Conservation (phyloP, 2,113 vertebrate genomes). For the Coryphaenoides rupestris region DNA sequence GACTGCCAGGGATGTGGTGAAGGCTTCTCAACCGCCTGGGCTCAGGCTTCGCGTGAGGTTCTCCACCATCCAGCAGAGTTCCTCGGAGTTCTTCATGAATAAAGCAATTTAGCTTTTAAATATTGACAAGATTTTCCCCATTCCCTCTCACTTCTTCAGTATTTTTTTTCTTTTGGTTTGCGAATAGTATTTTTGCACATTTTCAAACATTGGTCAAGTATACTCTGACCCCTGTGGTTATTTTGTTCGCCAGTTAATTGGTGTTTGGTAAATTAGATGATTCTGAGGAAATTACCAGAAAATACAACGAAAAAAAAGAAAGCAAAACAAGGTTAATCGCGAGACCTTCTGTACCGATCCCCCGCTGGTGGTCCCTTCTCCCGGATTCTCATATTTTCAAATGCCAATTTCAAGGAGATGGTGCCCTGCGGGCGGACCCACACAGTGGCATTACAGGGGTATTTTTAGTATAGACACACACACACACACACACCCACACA, state of each 20-base stretch:
- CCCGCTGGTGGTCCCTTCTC: not conserved
- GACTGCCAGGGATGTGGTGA: conserved; percentile 14
- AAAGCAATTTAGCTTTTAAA: too few relatives aligned
- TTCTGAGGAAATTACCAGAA: not conserved
- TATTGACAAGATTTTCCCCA: too few relatives aligned
- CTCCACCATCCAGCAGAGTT: not conserved
- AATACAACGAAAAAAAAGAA: not conserved
- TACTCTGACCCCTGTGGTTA: too few relatives aligned
- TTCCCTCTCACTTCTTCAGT: too few relatives aligned
- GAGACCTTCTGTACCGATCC: not conserved
- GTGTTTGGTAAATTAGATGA: not conserved
- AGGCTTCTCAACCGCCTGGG: conserved; percentile 20
- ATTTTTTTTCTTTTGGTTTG: too few relatives aligned
- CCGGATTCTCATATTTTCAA: not conserved
- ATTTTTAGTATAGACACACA: conserved; percentile 52
- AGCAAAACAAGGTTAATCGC: not conserved
- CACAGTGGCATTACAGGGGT: conserved; percentile 23
- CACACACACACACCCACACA: too few relatives aligned
- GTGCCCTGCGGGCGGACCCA: conserved; percentile 12
- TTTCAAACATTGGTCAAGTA: too few relatives aligned
- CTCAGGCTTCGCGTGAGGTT: not conserved
- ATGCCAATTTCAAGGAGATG: conserved; percentile 15
- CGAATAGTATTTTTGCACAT: too few relatives aligned
- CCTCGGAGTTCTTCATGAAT: too few relatives aligned
- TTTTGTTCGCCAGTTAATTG: not conserved